These are phyloP conservation scores for Vireo altiloquus DNA, from an alignment of 2,113 vertebrate species.

Conservation along the genomic window DNA sequence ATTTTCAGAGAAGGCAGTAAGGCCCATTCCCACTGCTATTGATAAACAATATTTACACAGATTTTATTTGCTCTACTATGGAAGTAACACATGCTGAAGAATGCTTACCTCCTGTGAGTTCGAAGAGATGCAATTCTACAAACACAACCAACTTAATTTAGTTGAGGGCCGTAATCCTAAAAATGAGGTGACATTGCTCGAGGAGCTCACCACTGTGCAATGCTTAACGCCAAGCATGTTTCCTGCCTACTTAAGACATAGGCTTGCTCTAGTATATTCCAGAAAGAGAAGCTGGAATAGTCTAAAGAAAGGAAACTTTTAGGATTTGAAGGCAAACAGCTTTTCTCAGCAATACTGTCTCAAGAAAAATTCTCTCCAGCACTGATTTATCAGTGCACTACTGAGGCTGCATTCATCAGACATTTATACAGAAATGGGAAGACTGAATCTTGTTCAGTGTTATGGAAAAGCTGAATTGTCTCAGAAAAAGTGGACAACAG, in stretches of 20 bases:
- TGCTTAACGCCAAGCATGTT: not conserved
- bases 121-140: not conserved
- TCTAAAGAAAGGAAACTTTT: not conserved
- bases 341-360: constrained; percentile 36
- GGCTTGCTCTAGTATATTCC: not conserved
- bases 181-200: not conserved
- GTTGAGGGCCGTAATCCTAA: not conserved
- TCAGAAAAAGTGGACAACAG: constrained; percentile 19
- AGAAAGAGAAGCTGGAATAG: not conserved
- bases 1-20: not conserved
- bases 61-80: not conserved
- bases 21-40: not conserved
- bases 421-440: not conserved
- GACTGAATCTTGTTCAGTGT: not conserved
- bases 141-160: not conserved
- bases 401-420: constrained; percentile 12
- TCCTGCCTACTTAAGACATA: not conserved
- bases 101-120: not conserved
- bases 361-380: constrained; percentile 20
- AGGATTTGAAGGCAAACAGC: constrained; percentile 1
- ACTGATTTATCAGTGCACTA: not conserved
- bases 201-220: not conserved
- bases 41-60: not conserved
- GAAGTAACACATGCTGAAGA: not conserved
- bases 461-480: constrained; percentile 7